Evolutionary conservation across 2,797 vertebrate genomes (phyloP).

Genomic region (Dryobates pubescens): DNA sequence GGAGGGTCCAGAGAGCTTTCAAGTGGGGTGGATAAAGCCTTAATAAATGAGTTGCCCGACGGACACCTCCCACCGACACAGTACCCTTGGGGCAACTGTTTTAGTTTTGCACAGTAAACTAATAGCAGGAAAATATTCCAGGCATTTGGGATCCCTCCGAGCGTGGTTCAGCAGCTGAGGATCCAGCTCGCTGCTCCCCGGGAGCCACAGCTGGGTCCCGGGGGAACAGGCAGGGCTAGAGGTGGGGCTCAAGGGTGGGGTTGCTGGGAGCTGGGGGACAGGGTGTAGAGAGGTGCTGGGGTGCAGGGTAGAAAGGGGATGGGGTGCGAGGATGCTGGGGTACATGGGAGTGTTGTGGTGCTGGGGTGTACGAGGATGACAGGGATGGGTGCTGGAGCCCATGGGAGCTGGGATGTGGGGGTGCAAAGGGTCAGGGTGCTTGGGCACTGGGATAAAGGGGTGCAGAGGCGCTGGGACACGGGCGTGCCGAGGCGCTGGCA

Average conservation of each 20-base stretch:
- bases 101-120: neutral
- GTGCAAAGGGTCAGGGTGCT: neutral
- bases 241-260: neutral
- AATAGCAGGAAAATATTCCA: slow-evolving; percentile 37
- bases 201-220: neutral
- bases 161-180: neutral
- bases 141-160: slow-evolving; percentile 13
- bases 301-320: neutral
- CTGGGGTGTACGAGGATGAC: too few species aligned
- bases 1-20: rapidly evolving
- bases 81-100: slow-evolving; percentile 11
- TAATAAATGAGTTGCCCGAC: neutral
- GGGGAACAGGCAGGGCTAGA: neutral
- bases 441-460: neutral
- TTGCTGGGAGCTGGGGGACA: neutral
- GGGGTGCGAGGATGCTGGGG: too few species aligned
- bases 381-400: too few species aligned
- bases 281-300: neutral
- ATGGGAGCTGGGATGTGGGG: neutral
- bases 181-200: neutral
- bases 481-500: too few species aligned
- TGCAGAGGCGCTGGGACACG: too few species aligned
- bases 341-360: neutral
- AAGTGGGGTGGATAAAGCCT: neutral
- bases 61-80: neutral